Evolutionary conservation across 1,140 invertebrate species (phyloP), one percentile per base, ranked within the genome.

Genomic region (Hirudo medicinalis): DNA sequence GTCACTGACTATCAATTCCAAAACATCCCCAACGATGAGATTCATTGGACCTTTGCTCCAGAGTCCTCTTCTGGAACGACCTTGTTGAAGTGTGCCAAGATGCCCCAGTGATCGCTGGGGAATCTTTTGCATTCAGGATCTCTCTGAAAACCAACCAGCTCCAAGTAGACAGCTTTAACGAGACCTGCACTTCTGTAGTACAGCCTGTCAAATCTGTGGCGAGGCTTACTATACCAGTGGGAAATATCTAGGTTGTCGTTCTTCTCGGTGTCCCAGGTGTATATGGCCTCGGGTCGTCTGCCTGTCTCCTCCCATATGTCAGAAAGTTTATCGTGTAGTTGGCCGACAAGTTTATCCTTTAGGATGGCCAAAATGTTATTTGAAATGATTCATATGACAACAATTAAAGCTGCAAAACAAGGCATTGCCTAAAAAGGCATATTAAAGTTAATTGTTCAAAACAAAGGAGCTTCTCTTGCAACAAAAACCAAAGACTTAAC

Each of bases 41-140:
- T 40, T 40, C 40, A 40, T 11, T 40, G 40, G 40, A 11, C 40
- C 40, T 40, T 40, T 11, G 4, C 40, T 4, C 4, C 4, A 11
- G 4, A 4, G 4, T 40, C 63, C 53, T 72, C 40, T 40, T 40
- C 40, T 11, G 40, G 11, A 40, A 6, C 40, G 4, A 40, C 40
- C 40, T 11, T 79, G 57, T 81, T 76, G 74, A 82, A 80, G 75
- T 82, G 79, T 19, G 80, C 74, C 49, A 84, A 73, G n/a, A 87
- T 78, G 8, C 85, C 86, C 86, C 86, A 87, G 74, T 87, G 86
- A 79, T 87, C 86, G 76, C 85, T 86, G 11, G 85, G 85, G 77
- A 86, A 87, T 60, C 82, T 78, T 70, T 82, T 82, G 72, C 84
- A 85, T 11, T 80, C 80, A 49, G 77, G 53, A 5, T 87, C 75